These are phyloP conservation scores for Pseudomugil gertrudae DNA, from an alignment of 2,797 vertebrate genomes.

Conservation along the genomic window DNA sequence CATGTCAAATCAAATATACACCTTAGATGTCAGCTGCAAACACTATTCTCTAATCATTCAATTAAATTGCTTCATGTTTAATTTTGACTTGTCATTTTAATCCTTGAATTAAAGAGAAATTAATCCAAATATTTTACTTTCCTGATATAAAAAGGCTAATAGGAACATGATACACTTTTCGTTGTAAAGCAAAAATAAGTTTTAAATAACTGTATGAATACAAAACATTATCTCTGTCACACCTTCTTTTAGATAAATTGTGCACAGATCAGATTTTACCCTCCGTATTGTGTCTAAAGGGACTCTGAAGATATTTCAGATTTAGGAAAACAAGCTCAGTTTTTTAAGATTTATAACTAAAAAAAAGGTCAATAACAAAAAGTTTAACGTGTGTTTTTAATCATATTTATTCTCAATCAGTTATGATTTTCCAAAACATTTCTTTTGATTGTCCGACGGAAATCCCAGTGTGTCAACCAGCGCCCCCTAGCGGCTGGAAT, in stretches of 20 bases:
- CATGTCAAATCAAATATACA: neutral
- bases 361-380: neutral
- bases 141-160: neutral
- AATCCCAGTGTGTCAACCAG: conserved; percentile 38
- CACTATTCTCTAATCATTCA: too few species aligned
- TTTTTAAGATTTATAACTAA: neutral
- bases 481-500: conserved; percentile 72
- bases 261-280: neutral
- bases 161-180: neutral
- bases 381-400: neutral
- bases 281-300: neutral
- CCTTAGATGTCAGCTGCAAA: neutral
- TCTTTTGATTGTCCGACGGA: conserved; percentile 10
- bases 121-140: neutral
- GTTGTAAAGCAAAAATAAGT: too few species aligned
- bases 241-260: neutral
- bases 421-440: conserved; percentile 1
- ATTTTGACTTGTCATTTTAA: too few species aligned
- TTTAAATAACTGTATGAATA: neutral
- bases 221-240: neutral
- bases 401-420: neutral
- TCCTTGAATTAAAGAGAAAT: neutral
- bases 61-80: too few species aligned
- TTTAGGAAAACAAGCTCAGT: neutral
- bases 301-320: neutral